Conservation (phyloP, 2,888 invertebrate genomes). For the Amaurobius ferox region DNA sequence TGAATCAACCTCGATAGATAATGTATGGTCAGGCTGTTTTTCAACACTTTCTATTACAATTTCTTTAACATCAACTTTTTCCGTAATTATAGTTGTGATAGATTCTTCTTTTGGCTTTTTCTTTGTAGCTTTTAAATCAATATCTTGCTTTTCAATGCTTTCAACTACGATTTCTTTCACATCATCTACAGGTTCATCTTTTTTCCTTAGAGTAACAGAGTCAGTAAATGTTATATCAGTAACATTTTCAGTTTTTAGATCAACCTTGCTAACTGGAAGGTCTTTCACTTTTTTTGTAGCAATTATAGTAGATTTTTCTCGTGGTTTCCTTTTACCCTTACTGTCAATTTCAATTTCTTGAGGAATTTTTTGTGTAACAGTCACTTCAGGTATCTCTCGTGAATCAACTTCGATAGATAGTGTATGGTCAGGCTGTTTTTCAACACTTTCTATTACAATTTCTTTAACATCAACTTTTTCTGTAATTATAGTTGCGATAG, state of each 20-base stretch:
- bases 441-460: too few species aligned
- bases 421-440: conserved; percentile 17
- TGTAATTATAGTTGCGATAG: too few species aligned
- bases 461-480: too few species aligned
- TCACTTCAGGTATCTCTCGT: conserved; percentile 27
- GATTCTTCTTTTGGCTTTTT: conserved; percentile 11
- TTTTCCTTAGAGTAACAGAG: background rate
- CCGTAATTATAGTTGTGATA: background rate
- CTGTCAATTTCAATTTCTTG: conserved; percentile 3
- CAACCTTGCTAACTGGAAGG: background rate
- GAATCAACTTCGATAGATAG: too few species aligned
- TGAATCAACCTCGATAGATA: too few species aligned
- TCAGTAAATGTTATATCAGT: background rate
- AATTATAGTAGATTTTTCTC: conserved; percentile 19
- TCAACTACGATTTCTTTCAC: too few species aligned
- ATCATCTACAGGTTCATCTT: conserved; percentile 15
- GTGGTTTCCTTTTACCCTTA: conserved; percentile 22
- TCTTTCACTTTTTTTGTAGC: background rate
- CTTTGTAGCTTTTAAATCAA: background rate
- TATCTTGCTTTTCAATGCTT: background rate
- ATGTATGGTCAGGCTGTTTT: too few species aligned
- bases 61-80: background rate
- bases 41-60: too few species aligned
- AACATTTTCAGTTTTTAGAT: too few species aligned
- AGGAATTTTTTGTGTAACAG: background rate